These are phyloP conservation scores for Ormia ochracea DNA, from an alignment of 2,888 invertebrate genomes.

Conservation along the genomic window DNA sequence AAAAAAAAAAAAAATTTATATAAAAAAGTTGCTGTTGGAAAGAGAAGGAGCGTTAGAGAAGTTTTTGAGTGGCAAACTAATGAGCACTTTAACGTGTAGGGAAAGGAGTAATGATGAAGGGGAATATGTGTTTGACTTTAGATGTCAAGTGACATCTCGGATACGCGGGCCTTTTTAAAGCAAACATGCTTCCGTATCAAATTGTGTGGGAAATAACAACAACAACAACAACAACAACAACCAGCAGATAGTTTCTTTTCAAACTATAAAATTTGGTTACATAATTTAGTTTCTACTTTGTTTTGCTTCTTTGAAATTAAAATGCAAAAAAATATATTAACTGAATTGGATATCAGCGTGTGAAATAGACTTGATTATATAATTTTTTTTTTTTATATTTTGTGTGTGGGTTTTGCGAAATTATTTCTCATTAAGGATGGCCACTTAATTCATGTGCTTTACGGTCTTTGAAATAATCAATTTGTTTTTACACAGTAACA, in stretches of 20 bases:
- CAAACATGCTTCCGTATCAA: constrained; percentile 50
- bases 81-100: background rate
- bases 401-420: constrained; percentile 5
- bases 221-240: too few relatives aligned
- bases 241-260: background rate
- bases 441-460: constrained; percentile 13
- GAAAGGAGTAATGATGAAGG: background rate
- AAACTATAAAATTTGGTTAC: constrained; percentile 2
- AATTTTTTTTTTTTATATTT: background rate
- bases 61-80: background rate
- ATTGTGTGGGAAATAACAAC: constrained; percentile 19
- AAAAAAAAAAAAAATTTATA: constrained; percentile 8
- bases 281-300: constrained; percentile 1
- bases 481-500: background rate
- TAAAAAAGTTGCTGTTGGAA: constrained; percentile 20
- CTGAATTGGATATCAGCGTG: background rate
- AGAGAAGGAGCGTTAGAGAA: background rate
- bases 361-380: background rate
- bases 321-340: background rate
- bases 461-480: constrained; percentile 2
- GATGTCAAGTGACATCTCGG: constrained; percentile 46
- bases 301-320: background rate
- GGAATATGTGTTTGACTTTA: background rate
- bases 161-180: background rate
- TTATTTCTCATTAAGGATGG: background rate